Percentiles rank a stretch among this genome's conserved stretches.
Evolutionary conservation across 2,888 invertebrate genomes (phyloP).

Genomic region (Tenthredo livida): DNA sequence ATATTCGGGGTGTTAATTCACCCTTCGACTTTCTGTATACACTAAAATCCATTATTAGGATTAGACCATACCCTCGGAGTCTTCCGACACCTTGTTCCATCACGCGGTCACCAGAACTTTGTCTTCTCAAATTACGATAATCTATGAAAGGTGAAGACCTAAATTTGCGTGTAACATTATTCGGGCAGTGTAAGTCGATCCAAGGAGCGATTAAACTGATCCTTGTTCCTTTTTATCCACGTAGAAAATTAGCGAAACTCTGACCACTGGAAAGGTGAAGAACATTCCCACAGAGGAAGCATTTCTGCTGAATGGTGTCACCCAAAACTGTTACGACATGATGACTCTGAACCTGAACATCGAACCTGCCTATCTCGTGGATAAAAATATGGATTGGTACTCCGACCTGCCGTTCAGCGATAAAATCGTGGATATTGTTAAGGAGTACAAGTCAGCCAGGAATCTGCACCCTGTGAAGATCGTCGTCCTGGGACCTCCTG

Average conservation of each 20-base stretch:
- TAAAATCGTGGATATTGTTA: constrained; percentile 77
- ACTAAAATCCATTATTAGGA: constrained; percentile 37
- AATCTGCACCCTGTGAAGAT: constrained; percentile 82
- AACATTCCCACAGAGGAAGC: constrained; percentile 81
- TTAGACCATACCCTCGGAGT: constrained; percentile 23
- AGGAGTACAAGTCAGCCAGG: constrained; percentile 78
- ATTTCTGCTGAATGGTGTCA: constrained; percentile 80
- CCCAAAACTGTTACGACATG: constrained; percentile 81
- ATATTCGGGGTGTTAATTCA: constrained; percentile 20
- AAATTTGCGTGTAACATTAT: background rate
- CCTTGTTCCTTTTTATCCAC: background rate
- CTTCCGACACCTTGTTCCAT: constrained; percentile 7
- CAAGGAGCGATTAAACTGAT: background rate
- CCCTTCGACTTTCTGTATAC: background rate
- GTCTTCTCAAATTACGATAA: constrained; percentile 4
- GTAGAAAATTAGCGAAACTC: constrained; percentile 78
- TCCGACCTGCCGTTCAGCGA: constrained; percentile 80
- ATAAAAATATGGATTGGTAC: constrained; percentile 79
- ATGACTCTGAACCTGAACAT: constrained; percentile 82
- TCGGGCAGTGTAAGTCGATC: background rate
- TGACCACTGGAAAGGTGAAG: constrained; percentile 81
- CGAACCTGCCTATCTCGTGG: constrained; percentile 81
- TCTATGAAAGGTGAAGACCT: background rate
- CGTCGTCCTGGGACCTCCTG: constrained; percentile 84
- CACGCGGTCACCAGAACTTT: background rate